A percentile compares a stretch with the other conserved stretches of the same genome.
Conservation (phyloP, 2,888 invertebrate species). For the Molorchus minor region DNA sequence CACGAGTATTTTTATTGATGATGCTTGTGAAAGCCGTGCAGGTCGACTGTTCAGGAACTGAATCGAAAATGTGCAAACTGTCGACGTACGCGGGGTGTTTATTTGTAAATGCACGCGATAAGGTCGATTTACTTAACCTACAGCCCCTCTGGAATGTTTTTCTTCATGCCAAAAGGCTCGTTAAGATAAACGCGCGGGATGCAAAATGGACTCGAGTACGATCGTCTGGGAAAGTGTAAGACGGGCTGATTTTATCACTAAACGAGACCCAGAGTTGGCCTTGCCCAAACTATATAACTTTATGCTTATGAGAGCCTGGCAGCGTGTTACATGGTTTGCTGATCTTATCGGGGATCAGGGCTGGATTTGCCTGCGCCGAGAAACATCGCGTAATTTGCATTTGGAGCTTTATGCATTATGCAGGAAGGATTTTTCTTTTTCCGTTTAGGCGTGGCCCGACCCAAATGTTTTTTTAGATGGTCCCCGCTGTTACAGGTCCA, state of each 20-base stretch:
- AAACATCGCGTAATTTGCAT: conserved; percentile 7
- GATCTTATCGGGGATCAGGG: conserved; percentile 27
- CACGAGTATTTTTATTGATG: too few species aligned
- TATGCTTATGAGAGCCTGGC: conserved; percentile 10
- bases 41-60: too few species aligned
- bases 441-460: not conserved
- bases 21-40: too few species aligned
- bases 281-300: conserved; percentile 18
- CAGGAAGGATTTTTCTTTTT: conserved; percentile 4
- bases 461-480: not conserved
- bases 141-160: conserved; percentile 43
- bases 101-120: conserved; percentile 49
- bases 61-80: conserved; percentile 20
- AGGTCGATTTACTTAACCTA: conserved; percentile 45
- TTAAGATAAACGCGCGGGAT: conserved; percentile 48
- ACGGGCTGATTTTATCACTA: conserved; percentile 39
- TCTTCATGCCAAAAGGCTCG: conserved; percentile 40
- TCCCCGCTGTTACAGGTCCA: too few species aligned
- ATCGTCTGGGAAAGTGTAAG: conserved; percentile 37
- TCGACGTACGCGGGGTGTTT: conserved; percentile 41
- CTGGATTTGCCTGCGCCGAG: conserved; percentile 14
- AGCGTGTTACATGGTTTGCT: conserved; percentile 8
- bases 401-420: not conserved
- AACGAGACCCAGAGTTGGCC: conserved; percentile 13
- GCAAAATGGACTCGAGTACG: conserved; percentile 47